Evolutionary conservation across 2,888 invertebrate species (phyloP), one percentile per base, ranked within the genome.

Genomic region (Prosopocoilus inquinatus): DNA sequence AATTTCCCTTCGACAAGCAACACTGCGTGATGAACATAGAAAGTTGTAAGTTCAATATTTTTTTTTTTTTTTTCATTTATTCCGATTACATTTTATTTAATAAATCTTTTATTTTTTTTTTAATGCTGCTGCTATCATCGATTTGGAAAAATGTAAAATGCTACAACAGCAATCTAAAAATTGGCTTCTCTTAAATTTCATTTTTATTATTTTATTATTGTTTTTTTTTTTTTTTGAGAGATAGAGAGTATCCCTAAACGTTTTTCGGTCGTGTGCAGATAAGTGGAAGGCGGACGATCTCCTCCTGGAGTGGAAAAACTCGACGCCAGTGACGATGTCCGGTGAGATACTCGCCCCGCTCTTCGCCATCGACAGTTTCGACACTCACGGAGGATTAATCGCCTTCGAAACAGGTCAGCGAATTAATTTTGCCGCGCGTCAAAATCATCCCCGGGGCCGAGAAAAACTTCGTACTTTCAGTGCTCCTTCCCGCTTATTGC

Each of bases 1-100:
- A 94, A 64, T 96, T 94, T 79, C 95, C 95, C 1, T 78, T 96
- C 77, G 95, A 95, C 77, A 87, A 89, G 70, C 95, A 95, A 81
- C 86, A 88, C 52, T 95, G 95, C 78, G 90, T 91, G 45, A 82
- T 95, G 61, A 83, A 90, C 69, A 91, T 95, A 88, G 94, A 94
- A 66, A 94, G 94, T 75, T 95, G 94, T 94, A 77, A 91, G 93
- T 90, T 70, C 16, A 9, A 12, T 43, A 11, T 1, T 43, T 3
- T 45, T 8, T 38, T 38, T 36, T 11, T 3, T n/a, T 2, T 12
- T 36, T 12, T 11, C 3, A 36, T 11, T 11, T 3, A 36, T 11
- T 36, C n/a, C 38, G n/a, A 36, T 36, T n/a, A 2, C 38, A 36
- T 36, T 11, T n/a, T n/a, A n/a, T n/a, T n/a, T n/a, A n/a, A n/a